These are phyloP conservation scores for Tetragnatha montana DNA, from an alignment of 2,888 invertebrate genomes.

Conservation along the genomic window DNA sequence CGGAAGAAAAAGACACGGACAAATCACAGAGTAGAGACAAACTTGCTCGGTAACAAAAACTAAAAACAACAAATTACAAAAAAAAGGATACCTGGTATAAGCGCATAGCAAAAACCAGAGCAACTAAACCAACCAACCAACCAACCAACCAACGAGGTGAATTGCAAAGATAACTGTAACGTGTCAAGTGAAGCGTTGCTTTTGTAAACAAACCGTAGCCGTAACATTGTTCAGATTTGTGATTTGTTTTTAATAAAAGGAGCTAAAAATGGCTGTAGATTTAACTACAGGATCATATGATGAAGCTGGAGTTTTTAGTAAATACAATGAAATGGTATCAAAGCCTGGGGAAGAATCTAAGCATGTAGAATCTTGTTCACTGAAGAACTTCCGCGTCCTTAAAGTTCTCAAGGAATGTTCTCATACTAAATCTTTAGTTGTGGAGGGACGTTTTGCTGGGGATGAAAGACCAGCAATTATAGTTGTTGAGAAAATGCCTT, in stretches of 20 bases:
- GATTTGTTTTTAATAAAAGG: background rate
- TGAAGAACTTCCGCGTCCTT: slow-evolving; percentile 47
- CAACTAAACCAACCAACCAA: no score
- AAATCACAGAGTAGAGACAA: no score
- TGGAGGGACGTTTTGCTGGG: slow-evolving; percentile 56
- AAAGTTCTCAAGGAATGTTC: slow-evolving; percentile 57
- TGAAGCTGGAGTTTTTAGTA: slow-evolving; percentile 59
- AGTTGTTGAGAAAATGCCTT: slow-evolving; percentile 59
- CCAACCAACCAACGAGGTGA: background rate
- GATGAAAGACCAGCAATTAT: slow-evolving; percentile 61
- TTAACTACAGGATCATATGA: slow-evolving; percentile 64
- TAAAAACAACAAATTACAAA: no score
- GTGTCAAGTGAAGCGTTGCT: background rate
- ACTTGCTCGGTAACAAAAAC: no score
- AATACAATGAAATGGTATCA: slow-evolving; percentile 38
- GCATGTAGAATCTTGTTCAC: slow-evolving; percentile 17
- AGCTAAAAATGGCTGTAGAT: slow-evolving; percentile 58
- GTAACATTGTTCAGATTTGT: background rate
- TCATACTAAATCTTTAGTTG: slow-evolving; percentile 44
- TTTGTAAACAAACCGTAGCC: slow-evolving; percentile 43
- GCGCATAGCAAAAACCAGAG: no score
- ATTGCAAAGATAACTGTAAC: slow-evolving; percentile 8
- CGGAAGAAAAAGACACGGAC: no score
- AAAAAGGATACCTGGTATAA: no score
- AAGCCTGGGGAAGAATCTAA: slow-evolving; percentile 3